Conservation (phyloP, 2,113 vertebrate genomes). For the Carlito syrichta region DNA sequence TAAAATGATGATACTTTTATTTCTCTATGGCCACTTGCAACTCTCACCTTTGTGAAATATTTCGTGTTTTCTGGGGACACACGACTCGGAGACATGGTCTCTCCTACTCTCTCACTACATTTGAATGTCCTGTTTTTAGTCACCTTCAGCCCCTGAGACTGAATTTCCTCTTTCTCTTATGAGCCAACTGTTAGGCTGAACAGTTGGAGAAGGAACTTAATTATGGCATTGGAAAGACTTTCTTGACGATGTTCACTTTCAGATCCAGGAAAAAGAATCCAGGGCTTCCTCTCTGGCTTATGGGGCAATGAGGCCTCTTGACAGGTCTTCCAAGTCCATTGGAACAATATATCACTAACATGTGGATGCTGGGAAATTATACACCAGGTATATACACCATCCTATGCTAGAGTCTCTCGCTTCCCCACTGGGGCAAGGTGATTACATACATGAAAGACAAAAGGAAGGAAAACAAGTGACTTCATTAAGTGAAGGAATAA, state of each 20-base stretch:
- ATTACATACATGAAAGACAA: not conserved
- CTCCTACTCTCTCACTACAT: not conserved
- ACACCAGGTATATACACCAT: not conserved
- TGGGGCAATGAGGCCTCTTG: not conserved
- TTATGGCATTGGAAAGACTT: not conserved
- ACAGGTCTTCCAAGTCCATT: not conserved
- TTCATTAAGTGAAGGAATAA: not conserved
- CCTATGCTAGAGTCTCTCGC: not conserved
- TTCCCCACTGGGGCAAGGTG: not conserved
- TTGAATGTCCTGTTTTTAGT: not conserved
- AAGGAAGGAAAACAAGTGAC: not conserved
- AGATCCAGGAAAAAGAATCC: not conserved
- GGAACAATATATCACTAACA: not conserved
- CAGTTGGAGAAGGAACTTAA: not conserved
- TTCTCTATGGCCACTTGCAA: not conserved
- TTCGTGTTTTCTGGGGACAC: not conserved
- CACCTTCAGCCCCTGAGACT: not conserved
- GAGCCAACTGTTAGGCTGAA: not conserved
- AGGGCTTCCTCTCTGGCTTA: not conserved
- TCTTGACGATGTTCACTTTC: constrained; percentile 1
- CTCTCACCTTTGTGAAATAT: not conserved
- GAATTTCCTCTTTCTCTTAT: not conserved
- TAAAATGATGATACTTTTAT: not conserved
- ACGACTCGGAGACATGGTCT: not conserved
- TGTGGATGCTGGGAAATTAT: not conserved